A percentile compares a stretch with the other conserved stretches of the same genome.
phyloP scores from a whole-genome alignment of 2,113 vertebrate species.

The Tetrax tetrax region DNA sequence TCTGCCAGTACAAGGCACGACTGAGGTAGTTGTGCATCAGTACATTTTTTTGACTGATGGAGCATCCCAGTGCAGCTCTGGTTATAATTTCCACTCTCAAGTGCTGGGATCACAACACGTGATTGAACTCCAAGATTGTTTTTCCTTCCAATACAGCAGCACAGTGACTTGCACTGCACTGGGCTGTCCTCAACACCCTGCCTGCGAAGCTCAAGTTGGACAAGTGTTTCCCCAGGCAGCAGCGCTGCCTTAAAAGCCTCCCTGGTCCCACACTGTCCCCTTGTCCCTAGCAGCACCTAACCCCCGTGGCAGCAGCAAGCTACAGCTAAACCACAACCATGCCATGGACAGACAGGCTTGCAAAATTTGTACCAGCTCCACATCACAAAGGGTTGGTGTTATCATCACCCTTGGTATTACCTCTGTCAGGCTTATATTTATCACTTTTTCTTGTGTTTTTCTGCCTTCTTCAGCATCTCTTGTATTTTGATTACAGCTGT shows the following conservation, averaged over 20 bases:
- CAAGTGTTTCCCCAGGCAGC: neutral
- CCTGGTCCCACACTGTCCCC: neutral
- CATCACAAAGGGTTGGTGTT: fast-evolving
- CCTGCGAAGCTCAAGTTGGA: neutral
- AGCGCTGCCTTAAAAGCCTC: neutral
- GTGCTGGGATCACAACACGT: neutral
- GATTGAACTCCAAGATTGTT: neutral
- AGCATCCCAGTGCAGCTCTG: neutral
- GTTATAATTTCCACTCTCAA: neutral
- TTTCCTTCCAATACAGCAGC: neutral
- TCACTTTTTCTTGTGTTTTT: neutral
- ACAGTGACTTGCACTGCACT: fast-evolving
- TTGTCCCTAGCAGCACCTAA: neutral
- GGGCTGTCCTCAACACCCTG: neutral
- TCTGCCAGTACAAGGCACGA: neutral
- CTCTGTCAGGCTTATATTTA: neutral
- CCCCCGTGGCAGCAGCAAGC: fast-evolving
- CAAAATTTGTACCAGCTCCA: neutral
- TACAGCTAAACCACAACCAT: fast-evolving
- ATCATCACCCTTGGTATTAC: neutral
- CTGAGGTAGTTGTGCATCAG: neutral
- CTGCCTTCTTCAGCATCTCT: neutral
- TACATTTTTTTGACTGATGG: neutral
- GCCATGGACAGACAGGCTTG: fast-evolving
- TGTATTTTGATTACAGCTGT: neutral